phyloP scores from a whole-genome alignment of 2,888 invertebrate genomes.

The Agrotis segetum region DNA sequence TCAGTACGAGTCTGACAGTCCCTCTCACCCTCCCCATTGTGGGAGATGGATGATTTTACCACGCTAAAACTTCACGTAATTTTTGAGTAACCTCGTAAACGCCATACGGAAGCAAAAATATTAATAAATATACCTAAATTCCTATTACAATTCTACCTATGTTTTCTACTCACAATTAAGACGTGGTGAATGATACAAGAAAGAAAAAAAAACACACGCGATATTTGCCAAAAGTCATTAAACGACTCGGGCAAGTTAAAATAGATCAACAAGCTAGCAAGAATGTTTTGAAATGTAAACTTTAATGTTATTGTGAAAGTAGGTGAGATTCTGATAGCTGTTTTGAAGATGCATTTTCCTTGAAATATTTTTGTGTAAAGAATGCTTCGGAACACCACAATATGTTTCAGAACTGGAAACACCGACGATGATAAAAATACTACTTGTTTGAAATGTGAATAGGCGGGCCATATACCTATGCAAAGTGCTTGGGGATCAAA shows the following conservation, averaged over 20 bases:
- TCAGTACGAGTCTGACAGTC: too few species aligned
- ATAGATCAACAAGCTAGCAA: slow-evolving; percentile 23
- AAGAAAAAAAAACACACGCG: slow-evolving; percentile 22
- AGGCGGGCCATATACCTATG: too few species aligned
- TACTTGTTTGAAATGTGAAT: too few species aligned
- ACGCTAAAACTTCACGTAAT: too few species aligned
- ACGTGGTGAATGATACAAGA: slow-evolving; percentile 28
- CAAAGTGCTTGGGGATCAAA: too few species aligned
- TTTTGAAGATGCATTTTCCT: slow-evolving; percentile 9
- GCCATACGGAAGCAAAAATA: slow-evolving; percentile 10
- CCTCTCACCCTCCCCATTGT: too few species aligned
- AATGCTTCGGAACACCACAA: too few species aligned
- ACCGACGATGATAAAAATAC: too few species aligned
- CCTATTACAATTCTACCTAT: slow-evolving; percentile 11
- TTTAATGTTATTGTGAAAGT: slow-evolving; percentile 18
- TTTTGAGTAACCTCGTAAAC: background rate
- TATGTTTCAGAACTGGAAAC: too few species aligned
- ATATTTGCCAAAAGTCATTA: slow-evolving; percentile 52
- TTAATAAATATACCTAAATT: slow-evolving; percentile 2
- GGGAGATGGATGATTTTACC: too few species aligned
- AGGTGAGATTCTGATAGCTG: slow-evolving; percentile 7
- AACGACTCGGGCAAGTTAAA: slow-evolving; percentile 24
- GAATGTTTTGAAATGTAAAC: slow-evolving; percentile 4
- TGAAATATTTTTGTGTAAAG: too few species aligned
- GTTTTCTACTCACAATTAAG: slow-evolving; percentile 12